Evolutionary conservation across 2,113 vertebrate species (phyloP).

Genomic region (Microtus pennsylvanicus): DNA sequence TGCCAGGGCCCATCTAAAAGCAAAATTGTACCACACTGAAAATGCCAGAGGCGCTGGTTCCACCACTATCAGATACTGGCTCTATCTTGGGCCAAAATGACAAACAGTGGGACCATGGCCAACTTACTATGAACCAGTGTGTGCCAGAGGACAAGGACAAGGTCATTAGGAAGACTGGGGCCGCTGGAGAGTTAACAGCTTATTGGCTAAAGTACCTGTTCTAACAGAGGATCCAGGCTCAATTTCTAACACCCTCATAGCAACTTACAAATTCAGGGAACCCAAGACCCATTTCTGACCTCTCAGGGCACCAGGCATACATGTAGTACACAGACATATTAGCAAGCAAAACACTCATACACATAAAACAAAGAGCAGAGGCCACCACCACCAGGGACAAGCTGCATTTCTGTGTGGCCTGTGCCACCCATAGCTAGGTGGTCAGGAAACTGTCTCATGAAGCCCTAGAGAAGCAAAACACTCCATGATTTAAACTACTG

Average conservation of each 20-base stretch:
- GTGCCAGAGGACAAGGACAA: background rate
- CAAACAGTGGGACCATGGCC: background rate
- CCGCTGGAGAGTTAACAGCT: background rate
- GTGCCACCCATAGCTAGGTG: background rate
- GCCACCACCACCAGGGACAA: background rate
- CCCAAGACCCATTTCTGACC: background rate
- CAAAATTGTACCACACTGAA: background rate
- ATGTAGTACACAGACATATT: background rate
- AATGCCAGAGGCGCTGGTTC: background rate
- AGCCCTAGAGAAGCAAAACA: background rate
- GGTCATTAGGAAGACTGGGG: background rate
- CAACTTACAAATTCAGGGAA: background rate
- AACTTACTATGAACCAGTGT: background rate
- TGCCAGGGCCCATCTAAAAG: background rate
- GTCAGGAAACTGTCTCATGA: background rate
- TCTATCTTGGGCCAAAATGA: background rate
- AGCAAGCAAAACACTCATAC: background rate
- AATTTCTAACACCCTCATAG: background rate
- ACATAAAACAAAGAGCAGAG: background rate
- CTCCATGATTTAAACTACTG: background rate
- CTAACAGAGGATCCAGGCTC: background rate
- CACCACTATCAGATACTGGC: background rate
- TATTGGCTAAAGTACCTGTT: background rate
- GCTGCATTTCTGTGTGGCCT: background rate
- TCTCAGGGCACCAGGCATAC: background rate